Evolutionary conservation across 2,797 vertebrate species (phyloP).

Genomic region (Simalia tracyae): DNA sequence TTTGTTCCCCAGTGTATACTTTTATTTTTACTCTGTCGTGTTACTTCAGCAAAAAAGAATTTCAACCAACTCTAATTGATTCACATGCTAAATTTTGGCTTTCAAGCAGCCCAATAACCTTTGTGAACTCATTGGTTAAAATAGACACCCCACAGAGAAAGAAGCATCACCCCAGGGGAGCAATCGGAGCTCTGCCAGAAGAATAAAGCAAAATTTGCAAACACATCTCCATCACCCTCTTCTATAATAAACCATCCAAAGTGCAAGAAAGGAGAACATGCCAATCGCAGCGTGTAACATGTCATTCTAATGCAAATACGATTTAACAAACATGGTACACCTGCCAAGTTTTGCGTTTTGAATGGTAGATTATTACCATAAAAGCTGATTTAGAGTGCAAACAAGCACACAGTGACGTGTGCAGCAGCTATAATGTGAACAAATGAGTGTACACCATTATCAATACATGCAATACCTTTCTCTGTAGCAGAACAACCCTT

Average conservation of each 20-base stretch:
- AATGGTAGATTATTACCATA: neutral
- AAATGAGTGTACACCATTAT: neutral
- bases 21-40: neutral
- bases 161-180: neutral
- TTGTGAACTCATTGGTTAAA: neutral
- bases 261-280: neutral
- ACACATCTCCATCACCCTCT: neutral
- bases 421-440: neutral
- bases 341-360: neutral
- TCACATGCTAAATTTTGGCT: neutral
- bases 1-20: neutral
- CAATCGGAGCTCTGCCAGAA: neutral
- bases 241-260: neutral
- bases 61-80: slow-evolving; percentile 19
- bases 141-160: neutral
- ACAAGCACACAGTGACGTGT: neutral
- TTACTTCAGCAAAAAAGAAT: neutral
- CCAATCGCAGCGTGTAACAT: neutral
- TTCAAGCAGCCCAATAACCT: slow-evolving; percentile 10
- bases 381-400: neutral
- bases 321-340: neutral
- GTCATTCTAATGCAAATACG: neutral
- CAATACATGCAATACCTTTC: neutral
- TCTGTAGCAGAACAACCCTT: neutral
- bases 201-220: slow-evolving; percentile 14